Conservation (phyloP, 2,113 vertebrate genomes). For the Recurvirostra avosetta region DNA sequence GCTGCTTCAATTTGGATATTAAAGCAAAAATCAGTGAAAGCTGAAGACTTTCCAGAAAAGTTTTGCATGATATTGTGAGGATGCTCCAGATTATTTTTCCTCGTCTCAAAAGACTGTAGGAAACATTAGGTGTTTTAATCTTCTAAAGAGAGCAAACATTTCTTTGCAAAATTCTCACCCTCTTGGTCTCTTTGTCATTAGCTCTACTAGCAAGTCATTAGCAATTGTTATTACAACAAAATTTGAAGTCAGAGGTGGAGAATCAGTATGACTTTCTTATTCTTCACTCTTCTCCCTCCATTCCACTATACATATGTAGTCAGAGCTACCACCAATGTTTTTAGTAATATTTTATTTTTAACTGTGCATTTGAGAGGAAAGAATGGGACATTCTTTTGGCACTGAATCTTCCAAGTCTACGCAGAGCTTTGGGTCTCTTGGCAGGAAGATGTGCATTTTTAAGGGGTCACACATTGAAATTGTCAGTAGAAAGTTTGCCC, state of each 20-base stretch:
- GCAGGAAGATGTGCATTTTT: conserved; percentile 40
- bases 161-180: neutral
- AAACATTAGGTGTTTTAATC: neutral
- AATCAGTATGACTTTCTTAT: neutral
- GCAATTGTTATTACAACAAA: neutral
- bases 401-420: neutral
- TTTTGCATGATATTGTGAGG: neutral
- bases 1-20: neutral
- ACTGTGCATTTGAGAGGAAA: neutral
- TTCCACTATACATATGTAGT: neutral
- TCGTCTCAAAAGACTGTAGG: neutral
- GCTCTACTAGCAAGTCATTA: neutral
- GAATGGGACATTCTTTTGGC: neutral
- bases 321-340: neutral
- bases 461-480: conserved; percentile 25
- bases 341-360: neutral
- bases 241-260: neutral
- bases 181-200: neutral
- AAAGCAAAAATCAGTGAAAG: neutral
- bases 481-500: neutral
- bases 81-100: neutral
- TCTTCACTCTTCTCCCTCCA: neutral
- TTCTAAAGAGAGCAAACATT: neutral
- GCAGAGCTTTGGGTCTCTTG: neutral
- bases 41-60: neutral